A percentile compares a stretch with the other conserved stretches of the same genome.
These are phyloP conservation scores for Oceanodroma tethys DNA, from an alignment of 2,113 vertebrate genomes.

Conservation along the genomic window DNA sequence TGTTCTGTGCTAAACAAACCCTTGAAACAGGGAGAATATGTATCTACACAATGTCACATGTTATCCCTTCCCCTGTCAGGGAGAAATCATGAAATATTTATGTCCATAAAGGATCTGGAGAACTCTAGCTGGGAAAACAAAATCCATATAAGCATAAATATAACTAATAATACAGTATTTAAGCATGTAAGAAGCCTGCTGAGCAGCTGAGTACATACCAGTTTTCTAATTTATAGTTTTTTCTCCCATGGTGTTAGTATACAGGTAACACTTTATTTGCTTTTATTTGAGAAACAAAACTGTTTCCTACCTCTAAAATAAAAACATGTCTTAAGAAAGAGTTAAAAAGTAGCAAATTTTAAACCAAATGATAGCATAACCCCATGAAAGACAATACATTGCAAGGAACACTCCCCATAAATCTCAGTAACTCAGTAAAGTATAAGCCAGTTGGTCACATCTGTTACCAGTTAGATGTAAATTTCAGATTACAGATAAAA, in stretches of 20 bases:
- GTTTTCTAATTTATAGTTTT: background rate
- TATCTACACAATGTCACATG: background rate
- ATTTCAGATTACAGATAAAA: constrained; percentile 75
- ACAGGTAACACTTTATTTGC: background rate
- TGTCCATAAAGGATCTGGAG: background rate
- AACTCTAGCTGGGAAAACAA: background rate
- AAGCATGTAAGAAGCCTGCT: background rate
- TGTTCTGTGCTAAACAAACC: background rate
- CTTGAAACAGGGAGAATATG: background rate
- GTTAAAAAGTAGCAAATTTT: constrained; percentile 70
- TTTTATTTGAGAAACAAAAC: background rate
- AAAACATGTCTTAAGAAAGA: constrained; percentile 43
- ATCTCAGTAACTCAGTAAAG: constrained; percentile 60
- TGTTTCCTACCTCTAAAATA: constrained; percentile 15
- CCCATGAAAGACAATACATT: constrained; percentile 60
- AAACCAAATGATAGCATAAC: constrained; percentile 61
- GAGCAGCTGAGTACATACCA: background rate
- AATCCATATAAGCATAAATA: background rate
- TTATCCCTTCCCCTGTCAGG: background rate
- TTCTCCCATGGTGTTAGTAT: background rate
- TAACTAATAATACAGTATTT: background rate
- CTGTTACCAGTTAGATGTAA: constrained; percentile 73
- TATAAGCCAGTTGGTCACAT: constrained; percentile 71
- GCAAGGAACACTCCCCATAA: constrained; percentile 59
- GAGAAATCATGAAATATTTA: background rate